Evolutionary conservation across 2,888 invertebrate species (phyloP).

Genomic region (Diadegma fenestrale): DNA sequence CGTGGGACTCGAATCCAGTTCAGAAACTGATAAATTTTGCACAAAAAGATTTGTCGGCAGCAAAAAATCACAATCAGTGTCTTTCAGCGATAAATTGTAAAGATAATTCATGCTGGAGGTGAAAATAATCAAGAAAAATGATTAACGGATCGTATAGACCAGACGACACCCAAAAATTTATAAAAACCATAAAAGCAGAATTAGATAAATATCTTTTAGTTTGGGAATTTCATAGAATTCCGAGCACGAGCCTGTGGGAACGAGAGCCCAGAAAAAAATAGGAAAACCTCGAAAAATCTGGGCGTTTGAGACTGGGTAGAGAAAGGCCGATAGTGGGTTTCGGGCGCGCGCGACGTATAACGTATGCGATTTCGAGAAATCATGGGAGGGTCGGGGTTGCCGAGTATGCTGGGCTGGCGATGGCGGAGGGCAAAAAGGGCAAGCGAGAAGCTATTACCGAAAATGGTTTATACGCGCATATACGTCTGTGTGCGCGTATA

Average conservation of each 20-base stretch:
- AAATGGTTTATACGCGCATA: slow-evolving; percentile 41
- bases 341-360: slow-evolving; percentile 41
- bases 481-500: slow-evolving; percentile 5
- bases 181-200: not conserved
- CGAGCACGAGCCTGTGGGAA: not conserved
- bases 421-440: slow-evolving; percentile 33
- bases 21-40: no score
- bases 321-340: not conserved
- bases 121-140: no score
- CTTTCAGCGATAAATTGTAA: not conserved
- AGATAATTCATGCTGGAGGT: not conserved
- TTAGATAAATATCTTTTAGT: not conserved
- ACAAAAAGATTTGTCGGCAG: not conserved
- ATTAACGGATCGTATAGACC: not conserved
- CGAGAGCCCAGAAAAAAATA: not conserved
- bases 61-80: not conserved
- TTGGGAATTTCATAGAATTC: not conserved
- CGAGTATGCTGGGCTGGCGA: slow-evolving; percentile 11
- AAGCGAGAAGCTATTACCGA: slow-evolving; percentile 55
- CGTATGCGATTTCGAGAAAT: slow-evolving; percentile 63
- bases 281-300: slow-evolving; percentile 31
- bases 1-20: not conserved
- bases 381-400: slow-evolving; percentile 50
- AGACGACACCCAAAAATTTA: not conserved
- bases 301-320: slow-evolving; percentile 2